Percentiles rank a stretch among this genome's conserved stretches.
These are phyloP conservation scores for Nymphalis urticae DNA, from an alignment of 2,888 invertebrate species.

Conservation along the genomic window DNA sequence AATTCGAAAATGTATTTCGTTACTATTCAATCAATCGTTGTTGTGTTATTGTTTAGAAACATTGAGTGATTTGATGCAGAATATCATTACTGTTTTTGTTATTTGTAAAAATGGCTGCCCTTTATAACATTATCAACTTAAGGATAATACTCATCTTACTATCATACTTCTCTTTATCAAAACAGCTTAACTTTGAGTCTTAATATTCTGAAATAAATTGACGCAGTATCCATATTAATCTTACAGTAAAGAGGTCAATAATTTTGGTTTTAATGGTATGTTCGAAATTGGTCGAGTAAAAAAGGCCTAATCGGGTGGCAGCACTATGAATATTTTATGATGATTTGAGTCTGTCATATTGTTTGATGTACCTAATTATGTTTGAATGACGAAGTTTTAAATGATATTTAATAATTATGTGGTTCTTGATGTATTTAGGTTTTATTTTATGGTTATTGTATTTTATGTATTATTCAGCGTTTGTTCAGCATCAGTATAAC, in stretches of 20 bases:
- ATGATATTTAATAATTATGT: conserved; percentile 10
- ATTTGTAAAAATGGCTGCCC: conserved; percentile 1
- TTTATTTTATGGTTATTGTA: conserved; percentile 4
- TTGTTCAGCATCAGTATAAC: conserved; percentile 36
- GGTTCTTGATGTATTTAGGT: conserved; percentile 7
- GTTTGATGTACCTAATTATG: not conserved
- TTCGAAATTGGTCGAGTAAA: not conserved
- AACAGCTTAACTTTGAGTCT: too few species aligned
- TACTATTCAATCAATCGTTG: conserved; percentile 21
- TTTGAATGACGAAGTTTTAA: not conserved
- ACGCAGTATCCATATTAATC: too few species aligned
- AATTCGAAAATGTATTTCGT: conserved; percentile 17
- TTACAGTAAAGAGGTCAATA: not conserved
- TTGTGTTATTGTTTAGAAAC: conserved; percentile 18
- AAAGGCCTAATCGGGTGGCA: not conserved
- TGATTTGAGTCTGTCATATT: not conserved
- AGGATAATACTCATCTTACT: not conserved
- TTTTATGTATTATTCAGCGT: conserved; percentile 26
- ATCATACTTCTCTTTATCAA: not conserved
- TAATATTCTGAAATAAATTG: too few species aligned
- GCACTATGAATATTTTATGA: not conserved
- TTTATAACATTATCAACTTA: not conserved
- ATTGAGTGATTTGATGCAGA: not conserved
- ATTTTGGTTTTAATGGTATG: not conserved
- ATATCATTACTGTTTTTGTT: not conserved